A percentile compares a stretch with the other conserved stretches of the same genome.
phyloP scores from a whole-genome alignment of 2,888 invertebrate species.

The Drosophila borealis region DNA sequence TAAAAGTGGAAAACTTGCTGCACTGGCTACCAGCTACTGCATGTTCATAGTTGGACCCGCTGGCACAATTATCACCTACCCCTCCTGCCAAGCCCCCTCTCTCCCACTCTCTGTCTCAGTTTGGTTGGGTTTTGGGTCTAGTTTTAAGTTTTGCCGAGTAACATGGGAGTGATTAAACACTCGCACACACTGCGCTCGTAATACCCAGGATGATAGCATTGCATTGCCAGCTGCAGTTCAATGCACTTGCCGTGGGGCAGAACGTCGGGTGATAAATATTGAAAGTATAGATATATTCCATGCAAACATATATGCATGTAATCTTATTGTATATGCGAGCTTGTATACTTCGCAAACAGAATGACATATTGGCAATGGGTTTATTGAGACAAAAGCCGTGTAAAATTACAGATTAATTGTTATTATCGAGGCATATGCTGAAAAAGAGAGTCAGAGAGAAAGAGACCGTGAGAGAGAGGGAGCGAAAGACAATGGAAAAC shows the following conservation, averaged over 20 bases:
- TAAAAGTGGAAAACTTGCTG: slow-evolving; percentile 49
- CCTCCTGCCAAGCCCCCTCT: background rate
- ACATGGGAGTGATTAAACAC: slow-evolving; percentile 52
- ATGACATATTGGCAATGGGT: slow-evolving; percentile 47
- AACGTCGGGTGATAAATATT: slow-evolving; percentile 56
- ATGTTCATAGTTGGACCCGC: slow-evolving; percentile 43
- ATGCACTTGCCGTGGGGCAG: slow-evolving; percentile 33
- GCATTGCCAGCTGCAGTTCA: slow-evolving; percentile 45
- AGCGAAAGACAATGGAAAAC: slow-evolving; percentile 40
- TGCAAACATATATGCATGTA: background rate
- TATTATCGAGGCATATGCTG: slow-evolving; percentile 38
- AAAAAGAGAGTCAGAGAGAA: background rate
- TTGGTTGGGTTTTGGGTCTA: slow-evolving; percentile 18
- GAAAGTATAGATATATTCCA: slow-evolving; percentile 31
- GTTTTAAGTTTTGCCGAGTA: slow-evolving; percentile 22
- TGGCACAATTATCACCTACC: slow-evolving; percentile 41
- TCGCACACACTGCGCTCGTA: slow-evolving; percentile 16
- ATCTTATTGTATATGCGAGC: background rate
- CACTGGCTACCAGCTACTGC: slow-evolving; percentile 36
- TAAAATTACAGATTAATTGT: slow-evolving; percentile 63
- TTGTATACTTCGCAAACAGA: slow-evolving; percentile 31
- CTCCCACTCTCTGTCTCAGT: slow-evolving; percentile 1
- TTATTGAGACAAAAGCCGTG: slow-evolving; percentile 51
- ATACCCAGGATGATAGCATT: slow-evolving; percentile 32
- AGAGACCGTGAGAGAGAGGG: background rate